Base-by-base conservation (phyloP, 1,140 invertebrate genomes). In the Tyrophagus putrescentiae region DNA sequence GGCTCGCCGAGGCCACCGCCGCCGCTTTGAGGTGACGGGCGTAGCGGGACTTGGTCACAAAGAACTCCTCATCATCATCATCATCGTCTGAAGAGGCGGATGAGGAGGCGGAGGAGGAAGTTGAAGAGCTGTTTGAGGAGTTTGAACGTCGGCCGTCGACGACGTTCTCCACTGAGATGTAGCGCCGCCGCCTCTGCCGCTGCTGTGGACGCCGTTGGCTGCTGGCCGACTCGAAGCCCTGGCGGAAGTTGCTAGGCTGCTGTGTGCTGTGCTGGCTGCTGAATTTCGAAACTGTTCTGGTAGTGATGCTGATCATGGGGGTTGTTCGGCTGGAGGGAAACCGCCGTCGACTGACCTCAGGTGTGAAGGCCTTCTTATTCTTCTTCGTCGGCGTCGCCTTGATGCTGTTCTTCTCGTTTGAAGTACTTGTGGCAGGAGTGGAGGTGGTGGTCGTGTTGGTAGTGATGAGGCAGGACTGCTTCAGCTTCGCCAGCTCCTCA, bases 401-500 rank as follows among this genome's bases (percentile, higher is more conserved):
- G n/a, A 32, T 56, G 5, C 7, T 56, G n/a, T 6, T 44, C 21
- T 21, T 56, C 21, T 56, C 44, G 6, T 44, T 25, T 32, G 16
- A 56, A 56, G 25, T n/a, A n/a, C n/a, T n/a, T n/a, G 18, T 33
- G 23, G 29, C 50, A 18, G 50, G 28, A 34, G 45, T 5, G 50
- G 27, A 56, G 5, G 18, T 5, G 23, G 25, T 5, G 42, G 44
- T 58, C 25, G 50, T 28, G 39, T 34, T 11, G 69, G 69, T 13
- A 77, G 65, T 54, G 75, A 70, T 23, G 84, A 86, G 64, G 91
- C 84, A 68, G 90, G 85, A 69, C 87, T 87, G 34, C 83, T 77
- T 23, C 92, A 76, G 39, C 90, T 76, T 67, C 90, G 87, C 11
- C 64, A 94, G 73, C 71, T 96, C 90, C 68, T 91, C 85, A 70